Percentiles rank a stretch among this genome's conserved stretches.
phyloP scores from a whole-genome alignment of 1,140 invertebrate species.

The Mylabris phalerata region DNA sequence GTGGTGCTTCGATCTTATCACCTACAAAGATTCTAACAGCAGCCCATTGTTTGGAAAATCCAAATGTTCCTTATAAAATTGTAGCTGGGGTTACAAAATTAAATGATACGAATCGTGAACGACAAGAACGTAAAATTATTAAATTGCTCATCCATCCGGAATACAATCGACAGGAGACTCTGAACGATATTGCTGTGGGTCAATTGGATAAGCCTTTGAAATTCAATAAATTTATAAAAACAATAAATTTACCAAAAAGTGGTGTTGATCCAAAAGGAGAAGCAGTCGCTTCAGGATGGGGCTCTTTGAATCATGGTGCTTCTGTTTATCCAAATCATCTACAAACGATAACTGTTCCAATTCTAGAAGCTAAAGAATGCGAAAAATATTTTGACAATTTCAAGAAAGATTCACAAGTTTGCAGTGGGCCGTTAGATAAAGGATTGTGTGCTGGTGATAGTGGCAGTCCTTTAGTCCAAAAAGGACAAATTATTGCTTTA shows the following conservation, averaged over 20 bases:
- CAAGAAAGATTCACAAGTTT: too few relatives aligned
- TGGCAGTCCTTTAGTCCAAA: too few relatives aligned
- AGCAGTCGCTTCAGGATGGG: constrained; percentile 43
- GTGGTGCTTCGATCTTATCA: constrained; percentile 56
- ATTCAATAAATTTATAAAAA: constrained; percentile 47
- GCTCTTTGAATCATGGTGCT: constrained; percentile 28
- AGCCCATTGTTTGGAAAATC: constrained; percentile 49
- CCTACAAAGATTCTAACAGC: constrained; percentile 53
- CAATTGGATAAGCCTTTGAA: constrained; percentile 46
- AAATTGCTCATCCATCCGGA: constrained; percentile 44
- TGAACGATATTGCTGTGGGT: constrained; percentile 59
- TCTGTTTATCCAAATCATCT: constrained; percentile 38
- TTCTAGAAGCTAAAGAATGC: background rate
- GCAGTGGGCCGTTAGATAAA: constrained; percentile 30
- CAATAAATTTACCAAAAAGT: constrained; percentile 44
- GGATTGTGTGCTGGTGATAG: constrained; percentile 52
- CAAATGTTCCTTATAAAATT: constrained; percentile 28
- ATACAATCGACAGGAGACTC: constrained; percentile 44
- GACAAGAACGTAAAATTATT: constrained; percentile 43
- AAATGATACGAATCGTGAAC: constrained; percentile 21
- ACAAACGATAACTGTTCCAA: constrained; percentile 34
- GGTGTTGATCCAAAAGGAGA: constrained; percentile 9
- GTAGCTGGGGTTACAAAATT: constrained; percentile 42
- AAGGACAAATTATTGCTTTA: too few relatives aligned
- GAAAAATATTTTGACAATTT: background rate